phyloP scores from a whole-genome alignment of 2,888 invertebrate genomes.

The Fragum fragum region DNA sequence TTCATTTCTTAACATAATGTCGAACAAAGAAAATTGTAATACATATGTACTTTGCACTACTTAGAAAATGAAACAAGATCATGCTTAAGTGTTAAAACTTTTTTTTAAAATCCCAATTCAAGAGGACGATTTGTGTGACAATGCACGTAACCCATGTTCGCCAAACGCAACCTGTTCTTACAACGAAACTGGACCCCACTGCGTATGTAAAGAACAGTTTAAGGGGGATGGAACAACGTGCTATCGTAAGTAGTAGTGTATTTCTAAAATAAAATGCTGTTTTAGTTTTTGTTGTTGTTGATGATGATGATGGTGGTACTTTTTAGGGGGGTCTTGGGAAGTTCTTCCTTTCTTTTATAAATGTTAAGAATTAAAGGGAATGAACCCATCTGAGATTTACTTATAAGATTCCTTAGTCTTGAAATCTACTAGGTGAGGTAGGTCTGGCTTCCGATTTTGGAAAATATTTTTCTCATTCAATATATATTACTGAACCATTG shows the following conservation, averaged over 20 bases:
- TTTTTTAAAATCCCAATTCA: too few relatives aligned
- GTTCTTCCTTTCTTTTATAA: neutral
- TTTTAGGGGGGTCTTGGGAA: too few relatives aligned
- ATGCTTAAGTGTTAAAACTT: too few relatives aligned
- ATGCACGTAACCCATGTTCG: neutral
- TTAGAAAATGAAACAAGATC: too few relatives aligned
- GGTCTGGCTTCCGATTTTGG: too few relatives aligned
- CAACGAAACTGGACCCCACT: neutral
- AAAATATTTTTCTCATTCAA: too few relatives aligned
- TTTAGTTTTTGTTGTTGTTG: too few relatives aligned
- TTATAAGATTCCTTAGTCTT: neutral
- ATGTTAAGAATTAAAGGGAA: neutral
- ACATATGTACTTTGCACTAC: too few relatives aligned
- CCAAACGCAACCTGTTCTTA: conserved; percentile 8
- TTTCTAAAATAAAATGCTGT: neutral
- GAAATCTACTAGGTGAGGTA: neutral
- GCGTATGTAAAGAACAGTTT: neutral
- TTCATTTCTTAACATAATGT: too few relatives aligned
- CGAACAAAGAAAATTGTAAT: too few relatives aligned
- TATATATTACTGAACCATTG: too few relatives aligned
- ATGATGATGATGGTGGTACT: too few relatives aligned
- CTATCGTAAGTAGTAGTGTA: conserved; percentile 1
- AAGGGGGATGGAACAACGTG: conserved; percentile 18
- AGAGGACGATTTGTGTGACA: conserved; percentile 18
- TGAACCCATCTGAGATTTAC: neutral